Conservation (phyloP, 1,140 invertebrate species). For the Maconellicoccus hirsutus region DNA sequence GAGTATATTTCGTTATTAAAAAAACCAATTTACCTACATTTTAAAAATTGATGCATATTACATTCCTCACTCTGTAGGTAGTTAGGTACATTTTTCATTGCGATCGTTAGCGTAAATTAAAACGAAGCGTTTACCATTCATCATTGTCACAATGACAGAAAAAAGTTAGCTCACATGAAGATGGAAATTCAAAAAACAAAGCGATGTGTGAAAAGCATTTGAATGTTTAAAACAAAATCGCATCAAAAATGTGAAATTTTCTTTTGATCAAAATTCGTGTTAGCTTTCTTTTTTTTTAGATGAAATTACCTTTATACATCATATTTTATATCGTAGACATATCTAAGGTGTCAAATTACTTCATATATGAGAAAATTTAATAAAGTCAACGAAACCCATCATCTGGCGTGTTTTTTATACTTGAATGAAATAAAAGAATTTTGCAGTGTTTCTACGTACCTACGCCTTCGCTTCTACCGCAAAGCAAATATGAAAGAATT, state of each 20-base stretch:
- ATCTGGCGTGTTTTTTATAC: too few species aligned
- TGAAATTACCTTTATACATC: neutral
- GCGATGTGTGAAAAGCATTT: neutral
- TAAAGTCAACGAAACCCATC: too few species aligned
- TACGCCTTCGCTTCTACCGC: too few species aligned
- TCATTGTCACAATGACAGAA: neutral
- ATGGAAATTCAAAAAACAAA: neutral
- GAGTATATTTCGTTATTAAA: too few species aligned
- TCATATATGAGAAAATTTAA: too few species aligned
- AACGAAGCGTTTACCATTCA: neutral
- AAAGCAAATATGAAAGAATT: too few species aligned
- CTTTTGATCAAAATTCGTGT: neutral
- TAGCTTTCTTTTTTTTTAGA: neutral
- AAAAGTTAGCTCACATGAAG: neutral
- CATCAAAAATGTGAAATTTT: neutral
- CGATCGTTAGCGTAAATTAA: neutral
- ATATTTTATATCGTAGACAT: neutral
- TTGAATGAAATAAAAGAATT: too few species aligned
- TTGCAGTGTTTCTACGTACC: too few species aligned
- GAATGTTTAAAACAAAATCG: conserved; percentile 1
- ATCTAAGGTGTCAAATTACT: neutral
- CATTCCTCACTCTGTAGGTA: too few species aligned
- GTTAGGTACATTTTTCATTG: neutral
- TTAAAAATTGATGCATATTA: too few species aligned
- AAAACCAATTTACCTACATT: too few species aligned